A percentile compares a stretch with the other conserved stretches of the same genome.
phyloP scores from a whole-genome alignment of 2,888 invertebrate genomes.

The Limnephilus marmoratus region DNA sequence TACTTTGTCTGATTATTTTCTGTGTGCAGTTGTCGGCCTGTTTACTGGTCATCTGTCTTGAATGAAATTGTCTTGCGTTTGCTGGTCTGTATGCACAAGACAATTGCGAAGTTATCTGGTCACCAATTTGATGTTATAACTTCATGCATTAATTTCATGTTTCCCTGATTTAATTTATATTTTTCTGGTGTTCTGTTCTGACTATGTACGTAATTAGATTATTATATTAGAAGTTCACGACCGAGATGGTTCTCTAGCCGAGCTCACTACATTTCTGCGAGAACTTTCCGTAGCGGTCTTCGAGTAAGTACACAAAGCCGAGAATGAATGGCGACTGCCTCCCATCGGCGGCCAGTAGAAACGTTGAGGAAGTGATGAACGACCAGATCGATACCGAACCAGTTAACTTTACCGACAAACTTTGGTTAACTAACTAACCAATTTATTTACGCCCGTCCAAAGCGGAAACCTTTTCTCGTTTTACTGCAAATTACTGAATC shows the following conservation, averaged over 20 bases:
- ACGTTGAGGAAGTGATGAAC: constrained; percentile 22
- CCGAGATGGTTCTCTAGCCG: neutral
- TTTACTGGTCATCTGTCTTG: neutral
- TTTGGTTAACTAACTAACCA: neutral
- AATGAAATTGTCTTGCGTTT: neutral
- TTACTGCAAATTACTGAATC: neutral
- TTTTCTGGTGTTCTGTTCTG: constrained; percentile 2
- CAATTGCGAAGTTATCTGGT: neutral
- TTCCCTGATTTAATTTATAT: neutral
- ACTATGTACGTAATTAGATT: neutral
- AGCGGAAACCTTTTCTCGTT: neutral
- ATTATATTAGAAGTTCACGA: neutral
- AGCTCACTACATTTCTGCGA: neutral
- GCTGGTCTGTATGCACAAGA: neutral
- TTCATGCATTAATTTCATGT: neutral
- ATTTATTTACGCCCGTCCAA: neutral
- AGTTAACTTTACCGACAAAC: neutral
- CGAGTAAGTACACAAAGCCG: neutral
- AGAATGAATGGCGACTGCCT: neutral
- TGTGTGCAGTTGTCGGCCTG: neutral
- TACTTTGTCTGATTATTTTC: too few species aligned
- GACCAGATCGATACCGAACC: constrained; percentile 5
- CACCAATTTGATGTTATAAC: neutral
- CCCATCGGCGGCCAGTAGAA: neutral
- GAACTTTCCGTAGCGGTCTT: neutral